phyloP scores from a whole-genome alignment of 2,113 vertebrate species.

The Gopherus flavomarginatus region DNA sequence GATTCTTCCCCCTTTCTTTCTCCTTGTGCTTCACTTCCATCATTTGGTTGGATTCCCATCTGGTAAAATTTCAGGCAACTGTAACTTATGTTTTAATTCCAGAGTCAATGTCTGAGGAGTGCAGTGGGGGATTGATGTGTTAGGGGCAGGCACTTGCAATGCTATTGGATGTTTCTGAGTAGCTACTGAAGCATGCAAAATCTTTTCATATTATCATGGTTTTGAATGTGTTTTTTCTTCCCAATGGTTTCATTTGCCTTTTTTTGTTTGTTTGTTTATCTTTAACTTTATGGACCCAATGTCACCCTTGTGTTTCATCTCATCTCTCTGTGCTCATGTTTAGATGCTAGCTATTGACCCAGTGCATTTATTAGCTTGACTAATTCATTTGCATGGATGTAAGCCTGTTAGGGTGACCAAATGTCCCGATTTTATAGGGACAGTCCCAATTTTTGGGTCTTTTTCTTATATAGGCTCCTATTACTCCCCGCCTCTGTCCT shows the following conservation, averaged over 20 bases:
- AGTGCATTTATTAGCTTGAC: conserved; percentile 46
- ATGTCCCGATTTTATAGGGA: too few relatives aligned
- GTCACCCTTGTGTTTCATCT: conserved; percentile 5
- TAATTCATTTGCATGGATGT: conserved; percentile 47
- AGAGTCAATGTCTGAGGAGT: background rate
- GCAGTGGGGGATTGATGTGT: background rate
- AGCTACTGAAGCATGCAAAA: conserved; percentile 38
- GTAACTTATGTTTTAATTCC: background rate
- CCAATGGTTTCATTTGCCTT: conserved; percentile 40
- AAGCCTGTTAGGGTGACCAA: background rate
- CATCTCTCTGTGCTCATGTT: background rate
- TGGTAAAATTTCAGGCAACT: background rate
- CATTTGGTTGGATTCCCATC: background rate
- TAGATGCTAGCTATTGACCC: conserved; percentile 27
- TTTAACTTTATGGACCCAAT: conserved; percentile 25
- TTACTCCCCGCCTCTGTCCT: too few relatives aligned
- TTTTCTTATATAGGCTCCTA: too few relatives aligned
- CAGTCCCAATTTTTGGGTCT: too few relatives aligned
- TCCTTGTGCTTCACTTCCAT: background rate
- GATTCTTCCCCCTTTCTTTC: fast-evolving
- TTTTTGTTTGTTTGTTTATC: conserved; percentile 43
- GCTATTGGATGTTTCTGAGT: conserved; percentile 10
- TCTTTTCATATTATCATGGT: conserved; percentile 38
- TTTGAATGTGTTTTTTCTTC: conserved; percentile 45
- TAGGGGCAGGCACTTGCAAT: background rate